phyloP scores from a whole-genome alignment of 2,113 vertebrate species.

The Cercopithecus mona region DNA sequence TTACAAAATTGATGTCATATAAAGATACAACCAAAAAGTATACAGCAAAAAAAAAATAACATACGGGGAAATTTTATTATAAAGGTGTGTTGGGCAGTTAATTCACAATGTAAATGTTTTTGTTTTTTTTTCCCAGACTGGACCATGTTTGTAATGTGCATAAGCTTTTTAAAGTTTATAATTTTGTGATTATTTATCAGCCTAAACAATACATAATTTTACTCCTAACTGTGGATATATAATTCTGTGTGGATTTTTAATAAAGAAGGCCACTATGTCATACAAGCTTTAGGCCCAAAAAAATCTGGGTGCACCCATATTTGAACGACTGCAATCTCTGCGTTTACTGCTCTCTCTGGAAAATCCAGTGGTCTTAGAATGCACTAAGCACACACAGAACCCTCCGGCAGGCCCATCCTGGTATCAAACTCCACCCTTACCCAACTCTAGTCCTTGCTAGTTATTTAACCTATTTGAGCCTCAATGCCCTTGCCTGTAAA shows the following conservation, averaged over 20 bases:
- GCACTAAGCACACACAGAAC: not conserved
- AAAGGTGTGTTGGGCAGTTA: not conserved
- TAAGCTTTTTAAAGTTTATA: not conserved
- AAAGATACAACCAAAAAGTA: not conserved
- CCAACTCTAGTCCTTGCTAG: not conserved
- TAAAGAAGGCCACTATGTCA: accelerated
- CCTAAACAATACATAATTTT: conserved; percentile 7
- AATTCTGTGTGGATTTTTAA: not conserved
- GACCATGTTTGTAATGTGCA: not conserved
- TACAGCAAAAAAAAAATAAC: not conserved
- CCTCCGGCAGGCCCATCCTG: not conserved
- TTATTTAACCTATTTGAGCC: not conserved
- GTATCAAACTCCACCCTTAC: not conserved
- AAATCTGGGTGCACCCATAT: not conserved
- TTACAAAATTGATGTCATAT: conserved; percentile 42
- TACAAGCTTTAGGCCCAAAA: not conserved
- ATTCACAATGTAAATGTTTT: not conserved
- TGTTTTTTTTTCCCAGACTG: not conserved
- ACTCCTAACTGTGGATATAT: not conserved
- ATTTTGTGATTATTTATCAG: conserved; percentile 13
- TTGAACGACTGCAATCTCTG: accelerated
- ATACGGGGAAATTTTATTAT: not conserved
- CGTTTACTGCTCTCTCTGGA: not conserved
- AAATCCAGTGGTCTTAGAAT: not conserved
- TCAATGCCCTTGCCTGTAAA: not conserved